A percentile compares a stretch with the other conserved stretches of the same genome.
These are phyloP conservation scores for Tupiocoris notatus DNA, from an alignment of 2,888 invertebrate species.

Conservation along the genomic window DNA sequence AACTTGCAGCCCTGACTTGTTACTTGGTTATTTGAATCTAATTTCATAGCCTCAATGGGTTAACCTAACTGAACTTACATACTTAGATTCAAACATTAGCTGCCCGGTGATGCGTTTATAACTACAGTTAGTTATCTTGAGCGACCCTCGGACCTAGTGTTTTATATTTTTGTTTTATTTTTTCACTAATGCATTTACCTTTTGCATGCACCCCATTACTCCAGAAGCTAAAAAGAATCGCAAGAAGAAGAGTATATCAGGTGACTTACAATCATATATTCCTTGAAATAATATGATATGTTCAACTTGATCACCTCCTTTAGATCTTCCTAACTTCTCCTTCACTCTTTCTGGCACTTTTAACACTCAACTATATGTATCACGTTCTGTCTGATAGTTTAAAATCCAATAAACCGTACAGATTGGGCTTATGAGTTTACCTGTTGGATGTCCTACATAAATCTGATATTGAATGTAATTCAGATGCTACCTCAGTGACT, in stretches of 20 bases:
- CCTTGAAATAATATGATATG: conserved; percentile 49
- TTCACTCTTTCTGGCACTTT: conserved; percentile 33
- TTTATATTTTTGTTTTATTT: conserved; percentile 39
- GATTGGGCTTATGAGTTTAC: too few species aligned
- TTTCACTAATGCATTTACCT: conserved; percentile 60
- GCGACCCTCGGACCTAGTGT: conserved; percentile 39
- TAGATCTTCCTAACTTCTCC: background rate
- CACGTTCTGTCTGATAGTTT: too few species aligned
- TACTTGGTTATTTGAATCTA: too few species aligned
- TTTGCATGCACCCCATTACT: conserved; percentile 57
- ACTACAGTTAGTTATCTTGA: conserved; percentile 43
- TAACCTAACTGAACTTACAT: conserved; percentile 22
- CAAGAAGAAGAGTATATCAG: conserved; percentile 88
- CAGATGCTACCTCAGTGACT: too few species aligned
- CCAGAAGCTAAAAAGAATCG: conserved; percentile 94
- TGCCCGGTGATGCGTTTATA: conserved; percentile 42
- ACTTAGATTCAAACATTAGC: conserved; percentile 10
- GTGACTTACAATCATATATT: conserved; percentile 60
- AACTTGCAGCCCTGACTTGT: too few species aligned
- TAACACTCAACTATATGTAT: background rate
- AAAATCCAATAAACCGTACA: too few species aligned
- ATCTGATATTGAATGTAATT: too few species aligned
- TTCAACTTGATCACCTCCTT: background rate
- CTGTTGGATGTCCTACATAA: too few species aligned
- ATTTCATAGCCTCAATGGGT: conserved; percentile 10